A percentile compares a stretch with the other conserved stretches of the same genome.
These are phyloP conservation scores for Cyanistes caeruleus DNA, from an alignment of 2,113 vertebrate genomes.

Conservation along the genomic window DNA sequence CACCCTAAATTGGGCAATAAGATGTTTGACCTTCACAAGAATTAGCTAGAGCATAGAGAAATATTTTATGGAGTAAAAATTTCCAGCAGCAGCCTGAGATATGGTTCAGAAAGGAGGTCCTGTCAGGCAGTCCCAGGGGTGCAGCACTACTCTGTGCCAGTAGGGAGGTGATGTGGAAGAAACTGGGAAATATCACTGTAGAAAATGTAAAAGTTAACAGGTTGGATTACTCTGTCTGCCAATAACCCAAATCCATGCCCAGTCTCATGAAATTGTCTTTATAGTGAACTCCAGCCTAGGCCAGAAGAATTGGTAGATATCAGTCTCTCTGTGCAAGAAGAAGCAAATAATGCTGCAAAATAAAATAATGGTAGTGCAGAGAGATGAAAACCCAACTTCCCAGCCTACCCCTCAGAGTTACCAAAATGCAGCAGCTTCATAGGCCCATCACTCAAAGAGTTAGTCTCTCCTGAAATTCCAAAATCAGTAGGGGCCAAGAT, in stretches of 20 bases:
- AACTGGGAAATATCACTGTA: background rate
- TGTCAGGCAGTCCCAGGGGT: background rate
- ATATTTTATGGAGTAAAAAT: background rate
- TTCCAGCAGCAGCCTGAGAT: background rate
- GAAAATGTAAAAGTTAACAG: background rate
- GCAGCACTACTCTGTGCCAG: background rate
- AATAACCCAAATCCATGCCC: background rate
- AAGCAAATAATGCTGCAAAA: background rate
- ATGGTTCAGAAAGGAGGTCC: background rate
- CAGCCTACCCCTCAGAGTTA: background rate
- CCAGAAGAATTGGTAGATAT: background rate
- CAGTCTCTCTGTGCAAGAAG: background rate
- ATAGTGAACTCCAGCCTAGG: background rate
- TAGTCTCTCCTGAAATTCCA: background rate
- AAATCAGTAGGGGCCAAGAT: background rate
- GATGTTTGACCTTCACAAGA: background rate
- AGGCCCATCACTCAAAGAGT: background rate
- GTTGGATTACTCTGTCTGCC: background rate
- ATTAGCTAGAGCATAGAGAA: background rate
- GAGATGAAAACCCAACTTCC: background rate
- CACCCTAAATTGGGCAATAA: background rate
- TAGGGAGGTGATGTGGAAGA: accelerated
- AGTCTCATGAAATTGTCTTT: background rate
- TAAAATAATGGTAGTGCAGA: background rate
- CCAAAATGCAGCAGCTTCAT: background rate